Conservation (phyloP, 2,113 vertebrate genomes). For the Cinclus mexicanus region DNA sequence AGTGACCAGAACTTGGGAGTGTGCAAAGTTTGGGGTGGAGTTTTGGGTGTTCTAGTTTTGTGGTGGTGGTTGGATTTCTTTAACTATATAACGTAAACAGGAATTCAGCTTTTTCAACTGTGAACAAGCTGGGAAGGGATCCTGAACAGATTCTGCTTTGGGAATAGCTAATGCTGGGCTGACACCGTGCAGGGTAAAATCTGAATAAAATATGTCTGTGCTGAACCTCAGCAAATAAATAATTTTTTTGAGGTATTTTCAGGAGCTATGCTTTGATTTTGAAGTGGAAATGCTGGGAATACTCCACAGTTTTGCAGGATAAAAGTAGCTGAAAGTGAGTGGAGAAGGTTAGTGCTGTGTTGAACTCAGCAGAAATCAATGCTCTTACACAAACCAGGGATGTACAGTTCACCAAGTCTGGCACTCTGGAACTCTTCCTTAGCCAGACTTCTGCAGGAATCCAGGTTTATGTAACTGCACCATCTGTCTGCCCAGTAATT, state of each 20-base stretch:
- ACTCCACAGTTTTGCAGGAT: neutral
- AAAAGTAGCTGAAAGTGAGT: neutral
- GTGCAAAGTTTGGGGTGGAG: no score
- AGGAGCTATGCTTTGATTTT: neutral
- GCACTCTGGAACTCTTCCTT: neutral
- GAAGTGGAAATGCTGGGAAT: neutral
- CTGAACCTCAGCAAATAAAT: neutral
- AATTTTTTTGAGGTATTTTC: neutral
- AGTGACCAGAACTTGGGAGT: neutral
- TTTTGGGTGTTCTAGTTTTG: neutral
- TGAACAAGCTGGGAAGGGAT: neutral
- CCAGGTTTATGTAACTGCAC: slow-evolving; percentile 43
- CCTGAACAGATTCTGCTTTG: neutral
- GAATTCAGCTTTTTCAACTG: neutral
- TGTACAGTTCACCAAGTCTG: neutral
- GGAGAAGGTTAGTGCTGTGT: neutral
- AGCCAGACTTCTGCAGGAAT: slow-evolving; percentile 38
- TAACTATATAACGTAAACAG: neutral
- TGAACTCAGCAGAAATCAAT: neutral
- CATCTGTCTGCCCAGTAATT: slow-evolving; percentile 52
- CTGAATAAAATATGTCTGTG: neutral
- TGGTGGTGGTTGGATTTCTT: neutral
- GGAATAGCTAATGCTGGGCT: neutral
- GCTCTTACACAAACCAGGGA: neutral
- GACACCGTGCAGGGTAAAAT: neutral